phyloP scores from a whole-genome alignment of 2,888 invertebrate species.

The Pheosia tremula region DNA sequence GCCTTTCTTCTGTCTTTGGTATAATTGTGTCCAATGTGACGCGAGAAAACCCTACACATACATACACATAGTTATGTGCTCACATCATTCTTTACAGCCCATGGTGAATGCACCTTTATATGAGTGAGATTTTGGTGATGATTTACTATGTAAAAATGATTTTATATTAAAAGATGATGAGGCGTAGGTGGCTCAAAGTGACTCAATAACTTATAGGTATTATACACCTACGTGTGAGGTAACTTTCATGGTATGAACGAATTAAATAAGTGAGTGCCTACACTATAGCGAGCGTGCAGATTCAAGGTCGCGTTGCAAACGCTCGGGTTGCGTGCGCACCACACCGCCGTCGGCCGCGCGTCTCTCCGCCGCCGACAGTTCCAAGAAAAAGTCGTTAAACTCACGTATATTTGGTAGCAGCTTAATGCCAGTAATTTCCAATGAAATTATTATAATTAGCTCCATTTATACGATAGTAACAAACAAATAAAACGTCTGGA shows the following conservation, averaged over 20 bases:
- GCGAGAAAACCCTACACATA: neutral
- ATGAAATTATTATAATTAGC: conserved; percentile 83
- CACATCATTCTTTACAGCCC: too few relatives aligned
- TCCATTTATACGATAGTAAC: conserved; percentile 81
- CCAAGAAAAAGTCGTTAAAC: conserved; percentile 83
- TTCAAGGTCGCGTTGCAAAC: conserved; percentile 68
- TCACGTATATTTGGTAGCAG: conserved; percentile 84
- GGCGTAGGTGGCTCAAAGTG: too few relatives aligned
- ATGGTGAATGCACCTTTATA: too few relatives aligned
- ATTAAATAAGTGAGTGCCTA: neutral
- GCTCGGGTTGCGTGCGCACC: conserved; percentile 57
- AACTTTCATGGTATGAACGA: neutral
- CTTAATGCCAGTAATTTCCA: conserved; percentile 82
- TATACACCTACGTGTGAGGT: neutral
- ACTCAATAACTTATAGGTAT: too few relatives aligned
- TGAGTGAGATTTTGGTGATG: too few relatives aligned
- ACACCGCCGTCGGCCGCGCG: conserved; percentile 61
- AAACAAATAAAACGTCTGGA: conserved; percentile 82
- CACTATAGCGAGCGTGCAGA: conserved; percentile 25
- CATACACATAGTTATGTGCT: neutral
- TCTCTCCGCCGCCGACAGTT: conserved; percentile 66
- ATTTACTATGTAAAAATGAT: too few relatives aligned
- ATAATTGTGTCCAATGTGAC: conserved; percentile 30
- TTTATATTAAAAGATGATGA: too few relatives aligned
- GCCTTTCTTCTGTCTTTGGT: conserved; percentile 60